Evolutionary conservation across 1,140 invertebrate genomes (phyloP), one percentile per base, ranked within the genome.

Genomic region (Platyscapa corneri): DNA sequence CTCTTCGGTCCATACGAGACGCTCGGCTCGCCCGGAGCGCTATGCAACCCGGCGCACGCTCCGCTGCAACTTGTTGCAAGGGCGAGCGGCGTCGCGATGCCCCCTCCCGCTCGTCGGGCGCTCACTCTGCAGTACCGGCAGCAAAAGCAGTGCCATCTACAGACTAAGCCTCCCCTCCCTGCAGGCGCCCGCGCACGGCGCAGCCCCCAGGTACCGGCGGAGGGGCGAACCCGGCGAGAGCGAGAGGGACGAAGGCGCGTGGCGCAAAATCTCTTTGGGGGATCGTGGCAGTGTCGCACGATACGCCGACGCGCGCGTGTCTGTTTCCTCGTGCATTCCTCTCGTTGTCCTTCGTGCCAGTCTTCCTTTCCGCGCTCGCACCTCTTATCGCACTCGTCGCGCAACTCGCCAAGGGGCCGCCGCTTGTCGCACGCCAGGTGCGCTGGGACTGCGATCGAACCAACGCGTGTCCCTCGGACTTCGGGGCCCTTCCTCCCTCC

Each of bases 231-330:
- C 80, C 56, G 37, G 85, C 14, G 82, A 78, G 42, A 37, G 64
- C 75, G 70, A n/a, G 79, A 42, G 60, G 12, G 37, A 81, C 18
- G 60, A 34, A 56, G 75, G 83, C 87, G 84, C 76, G 78, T 83
- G 83, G 77, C 77, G 83, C 83, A 34, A 84, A 84, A 77, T 84
- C 65, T 75, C 10, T 53, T 72, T 72, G 83, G 83, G 76, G 67
- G 74, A 37, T 72, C 82, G 67, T 72, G 85, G 42, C 89, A 91
- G 90, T 90, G 86, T 90, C 87, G 89, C 86, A 90, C 91, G 88
- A 85, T 86, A 89, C 88, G 80, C 89, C 87, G 86, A 87, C 34
- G 75, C 18, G 85, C 82, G 70, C 84, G 77, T 85, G 81, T 87
- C 82, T 64, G 56, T 27, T 10, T 53, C 49, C 18, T 10, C 18